A percentile compares a stretch with the other conserved stretches of the same genome.
Conservation (phyloP, 2,113 vertebrate genomes). For the Scomber japonicus region DNA sequence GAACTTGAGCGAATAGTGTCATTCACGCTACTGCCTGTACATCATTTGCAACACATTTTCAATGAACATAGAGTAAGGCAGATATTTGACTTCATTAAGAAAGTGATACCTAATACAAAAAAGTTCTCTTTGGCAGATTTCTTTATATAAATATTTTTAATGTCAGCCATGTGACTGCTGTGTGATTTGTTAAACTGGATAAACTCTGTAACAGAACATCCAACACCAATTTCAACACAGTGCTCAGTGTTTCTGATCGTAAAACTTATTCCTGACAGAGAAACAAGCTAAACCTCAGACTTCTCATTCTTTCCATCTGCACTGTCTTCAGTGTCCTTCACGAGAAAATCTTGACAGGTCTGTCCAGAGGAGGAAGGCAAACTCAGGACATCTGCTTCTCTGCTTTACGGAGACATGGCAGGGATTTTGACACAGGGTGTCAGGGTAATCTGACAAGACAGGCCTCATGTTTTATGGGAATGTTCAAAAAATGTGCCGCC, state of each 20-base stretch:
- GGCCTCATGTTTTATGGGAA: slow-evolving; percentile 83
- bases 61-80: too few relatives aligned
- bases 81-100: background rate
- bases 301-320: slow-evolving; percentile 58
- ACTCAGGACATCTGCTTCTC: slow-evolving; percentile 81
- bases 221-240: slow-evolving; percentile 20
- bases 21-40: background rate
- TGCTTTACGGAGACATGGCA: slow-evolving; percentile 73
- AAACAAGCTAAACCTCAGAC: slow-evolving; percentile 37
- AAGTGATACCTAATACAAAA: background rate
- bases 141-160: background rate
- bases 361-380: slow-evolving; percentile 86
- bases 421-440: slow-evolving; percentile 80
- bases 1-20: background rate
- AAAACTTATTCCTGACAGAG: slow-evolving; percentile 27
- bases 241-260: slow-evolving; percentile 29
- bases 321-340: slow-evolving; percentile 80
- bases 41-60: too few relatives aligned
- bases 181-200: background rate
- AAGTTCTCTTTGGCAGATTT: background rate
- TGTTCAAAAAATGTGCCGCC: slow-evolving; percentile 76
- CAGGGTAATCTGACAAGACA: slow-evolving; percentile 85
- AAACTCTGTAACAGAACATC: slow-evolving; percentile 26
- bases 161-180: background rate
- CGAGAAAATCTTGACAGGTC: slow-evolving; percentile 82